Conservation (phyloP, 1,140 invertebrate genomes). For the Zaprionus taronus region DNA sequence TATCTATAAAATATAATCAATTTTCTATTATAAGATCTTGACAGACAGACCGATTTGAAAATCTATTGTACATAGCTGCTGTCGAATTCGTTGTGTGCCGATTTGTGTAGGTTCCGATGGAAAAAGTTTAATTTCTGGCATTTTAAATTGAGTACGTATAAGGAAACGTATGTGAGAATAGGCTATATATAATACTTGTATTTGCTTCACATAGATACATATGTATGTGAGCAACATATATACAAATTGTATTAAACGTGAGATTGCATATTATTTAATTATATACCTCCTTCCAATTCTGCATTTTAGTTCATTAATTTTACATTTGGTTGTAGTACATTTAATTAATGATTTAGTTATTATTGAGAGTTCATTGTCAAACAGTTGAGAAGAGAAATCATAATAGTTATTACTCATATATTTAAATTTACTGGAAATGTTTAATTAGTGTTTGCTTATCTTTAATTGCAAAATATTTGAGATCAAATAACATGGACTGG, state of each 20-base stretch:
- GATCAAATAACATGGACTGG: slow-evolving; percentile 3
- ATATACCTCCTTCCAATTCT: slow-evolving; percentile 84
- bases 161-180: slow-evolving; percentile 31
- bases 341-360: slow-evolving; percentile 48
- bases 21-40: neutral
- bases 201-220: slow-evolving; percentile 49
- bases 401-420: slow-evolving; percentile 74
- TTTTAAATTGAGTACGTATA: slow-evolving; percentile 31
- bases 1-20: neutral
- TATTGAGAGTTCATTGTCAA: slow-evolving; percentile 58
- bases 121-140: slow-evolving; percentile 25
- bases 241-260: slow-evolving; percentile 66
- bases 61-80: neutral
- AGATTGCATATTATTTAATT: slow-evolving; percentile 79
- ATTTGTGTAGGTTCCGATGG: slow-evolving; percentile 17
- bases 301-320: slow-evolving; percentile 58
- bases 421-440: slow-evolving; percentile 42
- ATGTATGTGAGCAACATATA: slow-evolving; percentile 68
- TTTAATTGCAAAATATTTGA: slow-evolving; percentile 11
- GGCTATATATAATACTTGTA: slow-evolving; percentile 22
- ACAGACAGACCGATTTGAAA: neutral
- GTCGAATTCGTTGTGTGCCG: neutral
- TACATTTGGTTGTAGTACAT: slow-evolving; percentile 47
- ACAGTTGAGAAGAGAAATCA: slow-evolving; percentile 78
- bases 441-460: slow-evolving; percentile 31